Base-by-base conservation (phyloP, 2,888 invertebrate genomes). In the Endotricha flammealis region DNA sequence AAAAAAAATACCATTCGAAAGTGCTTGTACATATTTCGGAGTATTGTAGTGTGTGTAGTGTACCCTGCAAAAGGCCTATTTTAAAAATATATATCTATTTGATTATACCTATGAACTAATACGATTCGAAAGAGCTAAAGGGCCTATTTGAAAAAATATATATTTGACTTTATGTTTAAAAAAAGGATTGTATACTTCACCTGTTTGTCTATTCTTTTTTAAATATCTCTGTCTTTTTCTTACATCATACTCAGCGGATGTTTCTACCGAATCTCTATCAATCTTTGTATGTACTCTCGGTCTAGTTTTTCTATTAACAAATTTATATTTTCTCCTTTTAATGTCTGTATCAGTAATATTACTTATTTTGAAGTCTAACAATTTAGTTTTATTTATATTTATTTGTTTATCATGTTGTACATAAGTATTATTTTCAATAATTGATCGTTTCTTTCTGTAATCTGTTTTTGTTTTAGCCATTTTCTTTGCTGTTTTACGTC, bases 181-280 rank as follows among this genome's bases (percentile, higher is more conserved):
- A n/a, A n/a, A n/a, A n/a, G n/a, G n/a, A n/a, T n/a, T n/a, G n/a
- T n/a, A n/a, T n/a, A n/a, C n/a, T n/a, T 33, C 36, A 66, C 67
- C 63, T 31, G 60, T 53, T 12, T 53, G 39, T 17, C 42, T 48
- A 10, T 29, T 48, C 25, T 41, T 56, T n/a, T 46, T 55, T 0
- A 17, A 14, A 16, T 20, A 48, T 3, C 28, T 38, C 1, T 31
- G 30, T 4, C 6, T 13, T 25, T 45, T 50, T 12, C 53, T 60
- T 36, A 65, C 56, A 13, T 72, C 69, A 32, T 75, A 74, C 39
- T 74, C 77, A 0, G 62, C 60, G 1, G 70, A 66, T 1, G 57
- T 16, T 1, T 74, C 57, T 4, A 42, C 65, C 0, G 61, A 53
- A 3, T 50, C 56, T 0, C 40, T 48, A 0, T 41, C 52, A 32